Base-by-base conservation (phyloP, 2,797 vertebrate species). In the Parotocinclus haroldoi region DNA sequence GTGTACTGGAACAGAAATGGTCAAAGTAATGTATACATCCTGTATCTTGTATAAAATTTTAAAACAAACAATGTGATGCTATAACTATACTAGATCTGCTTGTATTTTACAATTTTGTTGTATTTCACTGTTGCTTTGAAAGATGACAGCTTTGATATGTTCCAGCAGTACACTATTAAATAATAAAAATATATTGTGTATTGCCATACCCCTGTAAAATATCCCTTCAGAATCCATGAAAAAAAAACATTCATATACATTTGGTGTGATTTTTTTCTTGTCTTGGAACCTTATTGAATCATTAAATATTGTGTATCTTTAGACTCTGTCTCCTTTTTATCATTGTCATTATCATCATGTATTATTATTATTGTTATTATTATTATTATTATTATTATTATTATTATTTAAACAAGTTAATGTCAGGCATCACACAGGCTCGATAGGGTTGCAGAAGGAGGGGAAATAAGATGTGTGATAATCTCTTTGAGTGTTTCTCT, bases 31-130 rank as follows among this genome's bases (percentile, higher is more conserved):
- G 84, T 89, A 89, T 84, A 89, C 83, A 86, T 84, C 72, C 86
- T 88, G 86, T 89, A 89, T 89, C 87, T 88, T 91, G 90, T 94
- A 91, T 87, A 94, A 92, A 87, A 82, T 73, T 50, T 75, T 52
- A 72, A 76, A 76, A 81, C n/a, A 14, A 16, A 50, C 52, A 69
- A 82, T 84, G 89, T 80, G 73, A 83, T 87, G 77, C 83, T 84
- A 84, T 83, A 88, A 88, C 89, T 94, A 92, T 93, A 90, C 89
- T 90, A 91, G 88, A 93, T 90, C 88, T 92, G 91, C 92, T 94
- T 94, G 89, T 95, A 91, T 93, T 91, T 92, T 84, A 91, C 87
- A 88, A 82, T 76, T 87, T 89, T 85, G 79, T 86, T 87, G 82
- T 86, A 83, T 75, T 91, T 93, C 82, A 83, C 86, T 85, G 81